phyloP scores from a whole-genome alignment of 2,113 vertebrate genomes.

The Oreocharis arfaki region DNA sequence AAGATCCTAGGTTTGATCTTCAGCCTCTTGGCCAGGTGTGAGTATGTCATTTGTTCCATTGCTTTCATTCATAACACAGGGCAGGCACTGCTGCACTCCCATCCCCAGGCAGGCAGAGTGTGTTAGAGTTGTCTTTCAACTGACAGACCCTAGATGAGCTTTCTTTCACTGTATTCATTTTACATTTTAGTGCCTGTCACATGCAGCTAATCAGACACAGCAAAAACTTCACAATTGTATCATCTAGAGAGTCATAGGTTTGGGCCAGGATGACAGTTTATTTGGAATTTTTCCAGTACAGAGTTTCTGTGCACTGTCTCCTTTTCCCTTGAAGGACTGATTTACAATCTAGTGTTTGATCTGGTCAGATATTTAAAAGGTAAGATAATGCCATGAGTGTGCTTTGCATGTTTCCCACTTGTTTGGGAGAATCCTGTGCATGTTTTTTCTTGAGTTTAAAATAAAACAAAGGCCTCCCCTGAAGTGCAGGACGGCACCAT shows the following conservation, averaged over 20 bases:
- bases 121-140: neutral
- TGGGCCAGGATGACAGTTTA: neutral
- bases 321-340: neutral
- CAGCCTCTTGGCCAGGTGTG: neutral
- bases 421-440: neutral
- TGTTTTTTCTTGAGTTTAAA: neutral
- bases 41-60: neutral
- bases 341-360: neutral
- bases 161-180: neutral
- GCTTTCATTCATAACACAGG: neutral
- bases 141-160: neutral
- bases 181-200: neutral
- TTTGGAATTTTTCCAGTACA: accelerated
- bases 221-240: neutral
- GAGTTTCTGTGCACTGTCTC: neutral
- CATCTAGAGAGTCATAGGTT: neutral
- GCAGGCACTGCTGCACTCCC: neutral
- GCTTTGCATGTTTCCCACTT: neutral
- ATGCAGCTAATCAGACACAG: neutral
- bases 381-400: neutral
- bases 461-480: neutral
- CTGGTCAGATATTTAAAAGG: neutral
- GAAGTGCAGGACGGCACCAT: neutral
- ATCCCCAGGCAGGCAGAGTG: neutral
- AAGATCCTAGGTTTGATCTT: neutral